Base-by-base conservation (phyloP, 1,140 invertebrate species). In the Leptestheria dahalacensis region DNA sequence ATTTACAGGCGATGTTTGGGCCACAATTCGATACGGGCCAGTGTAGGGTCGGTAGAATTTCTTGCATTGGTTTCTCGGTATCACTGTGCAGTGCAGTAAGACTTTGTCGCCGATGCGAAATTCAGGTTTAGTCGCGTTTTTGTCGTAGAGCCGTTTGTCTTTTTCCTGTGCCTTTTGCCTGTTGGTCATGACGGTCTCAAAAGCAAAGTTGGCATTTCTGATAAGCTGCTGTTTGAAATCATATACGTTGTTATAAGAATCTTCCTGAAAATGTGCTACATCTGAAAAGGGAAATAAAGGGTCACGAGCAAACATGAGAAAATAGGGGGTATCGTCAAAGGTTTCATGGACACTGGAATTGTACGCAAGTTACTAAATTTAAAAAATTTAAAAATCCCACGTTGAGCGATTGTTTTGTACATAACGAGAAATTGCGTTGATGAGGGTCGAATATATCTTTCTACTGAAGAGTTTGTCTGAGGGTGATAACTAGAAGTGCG, bases 351-450 rank as follows among this genome's bases (percentile, higher is more conserved):
- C 24, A 18, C 50, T 25, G 24, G 50, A 51, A 20, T 25, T 20
- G 24, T 51, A 51, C 10, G 50, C 50, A 23, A 51, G 24, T 23
- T 20, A 51, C 50, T 10, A 18, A 28, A 1, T 24, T n/a, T 15
- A 54, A 25, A 24, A 54, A n/a, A 3, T 29, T 64, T 63, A 20
- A 75, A 49, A 18, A 3, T 54, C 52, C 52, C 52, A 54, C 24
- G 52, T 21, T 18, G 21, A n/a, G 24, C 26, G 24, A 21, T 29
- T 25, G 25, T 54, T 24, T n/a, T 20, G n/a, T 9, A 54, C 24
- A 54, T 24, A 29, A n/a, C 26, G 25, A 25, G 20, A 23, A 12
- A 51, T 11, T 51, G 20, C 50, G 50, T 20, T 25, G 12, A 10
- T 12, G 11, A 51, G 15, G 11, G 50, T 51, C 10, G 11, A 20